Evolutionary conservation across 2,113 vertebrate genomes (phyloP).

Genomic region (Rhagologus leucostigma): DNA sequence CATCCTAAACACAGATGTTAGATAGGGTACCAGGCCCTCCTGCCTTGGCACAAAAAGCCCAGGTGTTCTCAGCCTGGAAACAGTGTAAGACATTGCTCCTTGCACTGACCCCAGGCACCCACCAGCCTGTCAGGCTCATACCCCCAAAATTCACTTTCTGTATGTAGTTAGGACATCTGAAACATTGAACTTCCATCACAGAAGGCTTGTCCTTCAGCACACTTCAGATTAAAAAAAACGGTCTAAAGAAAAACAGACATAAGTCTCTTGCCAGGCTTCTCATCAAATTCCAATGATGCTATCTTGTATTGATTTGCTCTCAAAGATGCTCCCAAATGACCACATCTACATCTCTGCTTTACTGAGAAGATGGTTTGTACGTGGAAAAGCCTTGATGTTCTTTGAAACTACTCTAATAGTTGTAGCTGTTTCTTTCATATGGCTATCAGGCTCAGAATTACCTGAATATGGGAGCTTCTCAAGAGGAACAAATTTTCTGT

Average conservation of each 20-base stretch:
- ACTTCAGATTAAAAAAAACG: not conserved
- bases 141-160: not conserved
- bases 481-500: not conserved
- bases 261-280: not conserved
- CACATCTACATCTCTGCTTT: not conserved
- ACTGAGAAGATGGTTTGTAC: not conserved
- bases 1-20: not conserved
- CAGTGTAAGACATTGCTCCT: accelerated
- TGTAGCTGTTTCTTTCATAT: not conserved
- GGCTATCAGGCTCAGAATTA: not conserved
- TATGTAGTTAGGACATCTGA: not conserved
- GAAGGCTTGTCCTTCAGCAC: not conserved
- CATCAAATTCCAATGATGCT: not conserved
- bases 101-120: not conserved
- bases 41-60: not conserved
- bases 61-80: not conserved
- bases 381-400: not conserved
- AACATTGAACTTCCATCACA: not conserved
- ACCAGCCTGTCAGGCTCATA: not conserved
- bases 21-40: not conserved
- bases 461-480: not conserved
- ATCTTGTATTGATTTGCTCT: not conserved
- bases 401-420: not conserved
- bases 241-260: not conserved
- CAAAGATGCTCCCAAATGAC: not conserved